phyloP scores from a whole-genome alignment of 2,888 invertebrate genomes.

The Trachelus troglodyta region DNA sequence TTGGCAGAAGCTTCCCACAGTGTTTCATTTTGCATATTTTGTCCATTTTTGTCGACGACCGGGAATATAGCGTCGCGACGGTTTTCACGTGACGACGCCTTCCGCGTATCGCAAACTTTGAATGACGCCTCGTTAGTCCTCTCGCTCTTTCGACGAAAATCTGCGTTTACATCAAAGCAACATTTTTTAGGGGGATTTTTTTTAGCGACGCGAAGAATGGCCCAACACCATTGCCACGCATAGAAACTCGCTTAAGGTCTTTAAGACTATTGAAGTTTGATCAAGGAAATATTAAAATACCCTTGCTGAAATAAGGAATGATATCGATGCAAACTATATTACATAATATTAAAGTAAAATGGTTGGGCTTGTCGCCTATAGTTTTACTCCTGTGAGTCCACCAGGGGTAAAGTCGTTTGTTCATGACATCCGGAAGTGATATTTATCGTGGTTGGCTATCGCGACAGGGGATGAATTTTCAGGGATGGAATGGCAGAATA shows the following conservation, averaged over 20 bases:
- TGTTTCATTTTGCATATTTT: conserved; percentile 51
- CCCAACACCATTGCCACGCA: not conserved
- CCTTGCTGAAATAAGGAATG: not conserved
- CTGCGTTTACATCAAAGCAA: not conserved
- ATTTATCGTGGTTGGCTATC: not conserved
- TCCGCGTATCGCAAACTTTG: conserved; percentile 39
- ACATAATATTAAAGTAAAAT: not conserved
- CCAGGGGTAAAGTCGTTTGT: not conserved
- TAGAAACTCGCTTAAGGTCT: not conserved
- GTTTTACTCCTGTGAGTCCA: not conserved
- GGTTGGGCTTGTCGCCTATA: not conserved
- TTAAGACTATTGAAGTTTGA: not conserved
- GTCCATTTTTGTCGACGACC: conserved; percentile 43
- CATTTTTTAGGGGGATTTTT: not conserved
- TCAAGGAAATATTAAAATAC: not conserved
- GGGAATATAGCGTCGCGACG: conserved; percentile 15
- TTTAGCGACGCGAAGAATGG: not conserved
- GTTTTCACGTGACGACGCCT: conserved; percentile 31
- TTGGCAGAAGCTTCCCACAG: conserved; percentile 41
- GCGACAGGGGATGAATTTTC: not conserved
- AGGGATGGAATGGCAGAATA: not conserved
- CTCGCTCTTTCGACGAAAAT: conserved; percentile 22
- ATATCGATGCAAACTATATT: not conserved
- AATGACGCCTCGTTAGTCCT: conserved; percentile 55
- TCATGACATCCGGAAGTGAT: not conserved